Percentiles rank a stretch among this genome's conserved stretches.
phyloP scores from a whole-genome alignment of 35 echinoderm and acorn worm genomes.

The Anneissia japonica region DNA sequence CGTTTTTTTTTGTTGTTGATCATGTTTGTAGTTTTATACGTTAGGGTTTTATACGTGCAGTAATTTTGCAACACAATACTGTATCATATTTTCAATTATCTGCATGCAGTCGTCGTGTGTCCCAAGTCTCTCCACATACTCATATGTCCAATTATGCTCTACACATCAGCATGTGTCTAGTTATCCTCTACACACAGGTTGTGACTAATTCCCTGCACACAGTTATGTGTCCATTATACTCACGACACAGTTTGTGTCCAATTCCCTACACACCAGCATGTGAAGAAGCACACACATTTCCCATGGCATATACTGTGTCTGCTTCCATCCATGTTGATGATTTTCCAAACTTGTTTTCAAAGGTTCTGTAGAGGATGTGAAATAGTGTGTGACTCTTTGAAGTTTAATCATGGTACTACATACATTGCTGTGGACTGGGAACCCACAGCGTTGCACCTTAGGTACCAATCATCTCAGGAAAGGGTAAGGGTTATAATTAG shows the following conservation, averaged over 20 bases:
- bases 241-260: neutral
- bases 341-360: neutral
- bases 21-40: too few relatives aligned
- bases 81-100: too few relatives aligned
- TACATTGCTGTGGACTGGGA: slow-evolving; percentile 98
- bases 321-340: neutral
- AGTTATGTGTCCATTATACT: neutral
- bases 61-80: too few relatives aligned
- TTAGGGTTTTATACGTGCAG: too few relatives aligned
- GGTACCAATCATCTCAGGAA: slow-evolving; percentile 93
- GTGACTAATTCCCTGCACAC: neutral
- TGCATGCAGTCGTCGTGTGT: too few relatives aligned
- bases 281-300: neutral
- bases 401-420: slow-evolving; percentile 53
- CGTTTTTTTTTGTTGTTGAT: too few relatives aligned
- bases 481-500: slow-evolving; percentile 48
- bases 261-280: neutral
- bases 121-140: too few relatives aligned
- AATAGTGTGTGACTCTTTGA: slow-evolving; percentile 55
- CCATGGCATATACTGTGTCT: too few relatives aligned
- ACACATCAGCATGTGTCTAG: too few relatives aligned
- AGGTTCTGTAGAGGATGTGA: slow-evolving; percentile 98
- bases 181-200: too few relatives aligned
- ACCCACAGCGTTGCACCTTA: slow-evolving; percentile 82
- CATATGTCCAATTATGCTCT: too few relatives aligned